A percentile compares a stretch with the other conserved stretches of the same genome.
Evolutionary conservation across 2,888 invertebrate genomes (phyloP).

Genomic region (Meganola albula): DNA sequence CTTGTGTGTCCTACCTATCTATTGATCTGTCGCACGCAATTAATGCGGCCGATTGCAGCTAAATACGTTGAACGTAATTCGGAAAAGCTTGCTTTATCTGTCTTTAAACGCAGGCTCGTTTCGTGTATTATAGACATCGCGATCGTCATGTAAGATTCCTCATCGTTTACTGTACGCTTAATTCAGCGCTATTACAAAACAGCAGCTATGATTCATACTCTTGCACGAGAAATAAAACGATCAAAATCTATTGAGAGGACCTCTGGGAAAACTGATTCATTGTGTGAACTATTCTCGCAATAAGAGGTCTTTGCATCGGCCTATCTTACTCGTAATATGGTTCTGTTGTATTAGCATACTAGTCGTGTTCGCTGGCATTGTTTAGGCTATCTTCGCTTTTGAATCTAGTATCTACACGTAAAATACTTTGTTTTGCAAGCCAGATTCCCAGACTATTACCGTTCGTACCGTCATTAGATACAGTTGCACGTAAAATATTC

Average conservation of each 20-base stretch:
- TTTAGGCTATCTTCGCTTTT: constrained; percentile 60
- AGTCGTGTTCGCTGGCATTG: constrained; percentile 53
- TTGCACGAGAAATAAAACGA: constrained; percentile 36
- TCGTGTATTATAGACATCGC: too few relatives aligned
- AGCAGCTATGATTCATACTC: constrained; percentile 58
- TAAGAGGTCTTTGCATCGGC: constrained; percentile 43
- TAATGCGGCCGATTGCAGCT: constrained; percentile 34
- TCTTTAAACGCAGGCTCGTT: too few relatives aligned
- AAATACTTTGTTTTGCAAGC: constrained; percentile 53
- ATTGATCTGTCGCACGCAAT: constrained; percentile 49
- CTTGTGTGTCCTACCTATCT: too few relatives aligned
- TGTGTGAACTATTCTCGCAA: constrained; percentile 43
- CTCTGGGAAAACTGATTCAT: constrained; percentile 49
- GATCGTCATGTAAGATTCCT: constrained; percentile 40
- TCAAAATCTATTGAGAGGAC: constrained; percentile 40
- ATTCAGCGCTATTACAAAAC: constrained; percentile 43
- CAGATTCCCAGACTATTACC: constrained; percentile 69
- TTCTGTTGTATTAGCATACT: constrained; percentile 56
- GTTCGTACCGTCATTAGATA: constrained; percentile 62
- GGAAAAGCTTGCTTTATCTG: too few relatives aligned
- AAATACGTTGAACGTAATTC: too few relatives aligned
- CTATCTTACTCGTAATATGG: constrained; percentile 31
- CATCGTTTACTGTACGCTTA: constrained; percentile 41
- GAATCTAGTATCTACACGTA: constrained; percentile 60
- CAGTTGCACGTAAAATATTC: constrained; percentile 67